Conservation (phyloP, 2,113 vertebrate genomes). For the Cairina moschata region DNA sequence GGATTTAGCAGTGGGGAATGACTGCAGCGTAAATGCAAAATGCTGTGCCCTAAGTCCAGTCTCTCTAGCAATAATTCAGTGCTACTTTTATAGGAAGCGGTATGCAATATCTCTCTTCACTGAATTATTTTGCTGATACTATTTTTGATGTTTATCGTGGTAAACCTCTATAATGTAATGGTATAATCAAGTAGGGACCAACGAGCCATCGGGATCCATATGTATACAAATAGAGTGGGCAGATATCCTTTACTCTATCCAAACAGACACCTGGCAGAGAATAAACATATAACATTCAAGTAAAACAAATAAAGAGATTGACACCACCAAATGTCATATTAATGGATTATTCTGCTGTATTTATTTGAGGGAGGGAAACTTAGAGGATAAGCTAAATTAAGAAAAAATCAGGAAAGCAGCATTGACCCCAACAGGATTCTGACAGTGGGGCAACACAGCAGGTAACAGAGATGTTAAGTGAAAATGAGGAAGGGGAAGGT, state of each 20-base stretch:
- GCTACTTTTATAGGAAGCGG: not conserved
- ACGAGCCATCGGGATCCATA: not conserved
- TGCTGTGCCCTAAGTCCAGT: not conserved
- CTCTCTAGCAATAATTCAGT: not conserved
- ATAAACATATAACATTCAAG: not conserved
- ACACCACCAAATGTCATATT: not conserved
- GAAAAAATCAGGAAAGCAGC: not conserved
- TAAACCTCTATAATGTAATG: not conserved
- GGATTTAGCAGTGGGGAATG: not conserved
- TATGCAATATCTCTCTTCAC: not conserved
- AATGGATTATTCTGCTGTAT: not conserved
- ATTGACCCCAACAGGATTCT: not conserved
- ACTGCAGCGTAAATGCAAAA: not conserved
- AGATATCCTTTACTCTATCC: not conserved
- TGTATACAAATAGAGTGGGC: not conserved
- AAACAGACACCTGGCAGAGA: not conserved
- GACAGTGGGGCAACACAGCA: not conserved
- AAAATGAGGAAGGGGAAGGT: not conserved
- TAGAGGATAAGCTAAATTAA: not conserved
- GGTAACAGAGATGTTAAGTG: not conserved
- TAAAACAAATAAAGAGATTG: not conserved
- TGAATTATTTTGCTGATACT: not conserved
- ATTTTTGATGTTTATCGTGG: not conserved
- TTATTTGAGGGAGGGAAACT: not conserved
- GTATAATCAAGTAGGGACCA: not conserved